Evolutionary conservation across 1,140 invertebrate species (phyloP).

Genomic region (Apolygus lucorum): DNA sequence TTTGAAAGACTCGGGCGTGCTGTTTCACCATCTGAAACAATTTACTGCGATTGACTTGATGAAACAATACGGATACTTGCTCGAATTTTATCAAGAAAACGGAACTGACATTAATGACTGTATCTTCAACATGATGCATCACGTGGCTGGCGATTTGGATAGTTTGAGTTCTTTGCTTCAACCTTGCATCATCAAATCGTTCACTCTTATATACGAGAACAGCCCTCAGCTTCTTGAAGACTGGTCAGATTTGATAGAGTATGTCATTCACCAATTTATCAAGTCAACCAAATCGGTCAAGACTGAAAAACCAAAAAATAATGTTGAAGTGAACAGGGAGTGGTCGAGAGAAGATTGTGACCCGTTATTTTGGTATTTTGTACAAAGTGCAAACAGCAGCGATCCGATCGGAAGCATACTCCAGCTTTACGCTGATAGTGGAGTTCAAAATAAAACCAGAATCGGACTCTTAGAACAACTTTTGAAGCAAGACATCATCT

Average conservation of each 20-base stretch:
- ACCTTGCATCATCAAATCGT: conserved; percentile 62
- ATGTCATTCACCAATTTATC: conserved; percentile 60
- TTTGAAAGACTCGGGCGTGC: conserved; percentile 33
- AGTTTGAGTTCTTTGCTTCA: conserved; percentile 57
- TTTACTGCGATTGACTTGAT: conserved; percentile 63
- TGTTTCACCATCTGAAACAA: conserved; percentile 60
- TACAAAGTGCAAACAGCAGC: conserved; percentile 46
- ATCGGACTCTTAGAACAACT: conserved; percentile 51
- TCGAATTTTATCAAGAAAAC: conserved; percentile 62
- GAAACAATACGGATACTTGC: conserved; percentile 59
- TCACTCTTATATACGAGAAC: conserved; percentile 62
- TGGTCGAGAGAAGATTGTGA: conserved; percentile 56
- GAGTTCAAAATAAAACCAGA: conserved; percentile 47
- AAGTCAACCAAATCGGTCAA: conserved; percentile 5
- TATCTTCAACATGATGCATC: conserved; percentile 76
- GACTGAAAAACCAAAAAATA: too few species aligned
- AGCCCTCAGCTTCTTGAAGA: conserved; percentile 61
- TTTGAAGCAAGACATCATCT: conserved; percentile 49
- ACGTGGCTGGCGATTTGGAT: conserved; percentile 63
- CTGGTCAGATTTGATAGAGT: conserved; percentile 68
- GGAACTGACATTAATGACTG: conserved; percentile 66
- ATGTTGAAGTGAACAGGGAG: conserved; percentile 34
- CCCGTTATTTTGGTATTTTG: conserved; percentile 54
- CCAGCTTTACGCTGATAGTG: conserved; percentile 50
- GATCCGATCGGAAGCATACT: conserved; percentile 53